Conservation (phyloP, 2,113 vertebrate genomes). For the Orthonyx spaldingii region DNA sequence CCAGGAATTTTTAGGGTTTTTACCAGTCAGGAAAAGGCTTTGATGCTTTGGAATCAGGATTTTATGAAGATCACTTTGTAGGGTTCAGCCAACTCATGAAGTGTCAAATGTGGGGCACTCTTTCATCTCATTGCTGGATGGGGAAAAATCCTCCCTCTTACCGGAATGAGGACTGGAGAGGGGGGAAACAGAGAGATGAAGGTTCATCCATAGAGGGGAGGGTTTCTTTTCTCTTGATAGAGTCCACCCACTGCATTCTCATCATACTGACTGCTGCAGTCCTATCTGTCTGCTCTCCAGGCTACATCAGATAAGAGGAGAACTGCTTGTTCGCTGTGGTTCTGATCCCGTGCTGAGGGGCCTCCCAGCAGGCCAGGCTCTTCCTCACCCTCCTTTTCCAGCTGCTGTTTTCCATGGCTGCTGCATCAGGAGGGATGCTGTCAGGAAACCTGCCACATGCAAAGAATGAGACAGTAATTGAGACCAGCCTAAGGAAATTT, state of each 20-base stretch:
- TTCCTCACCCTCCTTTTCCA: not conserved
- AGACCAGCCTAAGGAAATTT: not conserved
- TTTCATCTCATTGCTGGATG: slow-evolving; percentile 57
- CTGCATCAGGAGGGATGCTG: not conserved
- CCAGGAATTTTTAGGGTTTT: slow-evolving; percentile 69
- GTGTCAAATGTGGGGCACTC: slow-evolving; percentile 67
- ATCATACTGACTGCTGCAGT: not conserved
- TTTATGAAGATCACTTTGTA: slow-evolving; percentile 68
- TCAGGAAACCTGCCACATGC: not conserved
- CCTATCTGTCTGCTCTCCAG: slow-evolving; percentile 32
- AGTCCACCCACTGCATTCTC: slow-evolving; percentile 46
- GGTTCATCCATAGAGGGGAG: slow-evolving; percentile 41
- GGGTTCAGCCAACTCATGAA: slow-evolving; percentile 70
- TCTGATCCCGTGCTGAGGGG: not conserved
- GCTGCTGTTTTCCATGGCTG: not conserved
- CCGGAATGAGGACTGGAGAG: slow-evolving; percentile 18
- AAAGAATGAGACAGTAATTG: not conserved
- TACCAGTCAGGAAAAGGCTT: slow-evolving; percentile 68
- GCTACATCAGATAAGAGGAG: slow-evolving; percentile 58
- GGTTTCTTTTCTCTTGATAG: slow-evolving; percentile 16
- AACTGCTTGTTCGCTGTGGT: not conserved
- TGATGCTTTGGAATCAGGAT: slow-evolving; percentile 65
- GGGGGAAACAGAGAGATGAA: slow-evolving; percentile 33
- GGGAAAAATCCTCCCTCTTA: slow-evolving; percentile 64
- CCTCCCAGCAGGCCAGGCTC: not conserved